Percentiles rank a stretch among this genome's conserved stretches.
These are phyloP conservation scores for Drosophila trapezifrons DNA, from an alignment of 1,140 invertebrate species.

Conservation along the genomic window DNA sequence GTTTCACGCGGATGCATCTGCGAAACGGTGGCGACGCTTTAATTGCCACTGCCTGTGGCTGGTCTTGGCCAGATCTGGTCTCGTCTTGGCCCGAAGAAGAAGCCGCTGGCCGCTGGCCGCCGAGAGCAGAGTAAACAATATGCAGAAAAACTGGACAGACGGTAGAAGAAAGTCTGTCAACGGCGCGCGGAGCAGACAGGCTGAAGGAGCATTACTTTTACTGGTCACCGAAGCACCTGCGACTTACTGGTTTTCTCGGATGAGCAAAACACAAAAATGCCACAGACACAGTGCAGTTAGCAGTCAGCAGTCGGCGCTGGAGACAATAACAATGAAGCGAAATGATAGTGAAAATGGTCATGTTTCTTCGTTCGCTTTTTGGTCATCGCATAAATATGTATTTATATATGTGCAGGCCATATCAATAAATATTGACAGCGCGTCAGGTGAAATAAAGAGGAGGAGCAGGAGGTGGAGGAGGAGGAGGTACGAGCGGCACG, in stretches of 20 bases:
- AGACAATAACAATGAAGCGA: slow-evolving; percentile 75
- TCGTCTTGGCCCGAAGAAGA: slow-evolving; percentile 36
- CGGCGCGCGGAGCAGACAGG: slow-evolving; percentile 35
- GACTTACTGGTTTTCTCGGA: slow-evolving; percentile 60
- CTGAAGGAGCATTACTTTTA: slow-evolving; percentile 73
- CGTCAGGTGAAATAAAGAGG: slow-evolving; percentile 4
- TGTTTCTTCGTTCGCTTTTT: slow-evolving; percentile 61
- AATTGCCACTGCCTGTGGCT: slow-evolving; percentile 57
- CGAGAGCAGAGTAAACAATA: slow-evolving; percentile 61
- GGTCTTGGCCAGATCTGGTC: slow-evolving; percentile 55
- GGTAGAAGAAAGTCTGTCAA: slow-evolving; percentile 71
- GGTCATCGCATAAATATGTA: slow-evolving; percentile 73
- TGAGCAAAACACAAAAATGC: slow-evolving; percentile 49
- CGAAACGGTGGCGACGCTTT: slow-evolving; percentile 44
- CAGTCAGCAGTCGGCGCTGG: slow-evolving; percentile 8
- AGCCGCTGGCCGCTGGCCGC: slow-evolving; percentile 31
- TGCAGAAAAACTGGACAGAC: slow-evolving; percentile 78
- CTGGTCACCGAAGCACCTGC: slow-evolving; percentile 55
- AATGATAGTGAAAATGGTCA: slow-evolving; percentile 81
- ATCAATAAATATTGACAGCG: slow-evolving; percentile 50
- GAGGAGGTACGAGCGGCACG: neutral
- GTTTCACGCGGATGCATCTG: slow-evolving; percentile 68
- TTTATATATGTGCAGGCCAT: slow-evolving; percentile 36
- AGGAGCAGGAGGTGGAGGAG: too few relatives aligned
- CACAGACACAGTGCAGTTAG: slow-evolving; percentile 30